These are phyloP conservation scores for Drosophila parvula DNA, from an alignment of 1,140 invertebrate genomes.

Conservation along the genomic window DNA sequence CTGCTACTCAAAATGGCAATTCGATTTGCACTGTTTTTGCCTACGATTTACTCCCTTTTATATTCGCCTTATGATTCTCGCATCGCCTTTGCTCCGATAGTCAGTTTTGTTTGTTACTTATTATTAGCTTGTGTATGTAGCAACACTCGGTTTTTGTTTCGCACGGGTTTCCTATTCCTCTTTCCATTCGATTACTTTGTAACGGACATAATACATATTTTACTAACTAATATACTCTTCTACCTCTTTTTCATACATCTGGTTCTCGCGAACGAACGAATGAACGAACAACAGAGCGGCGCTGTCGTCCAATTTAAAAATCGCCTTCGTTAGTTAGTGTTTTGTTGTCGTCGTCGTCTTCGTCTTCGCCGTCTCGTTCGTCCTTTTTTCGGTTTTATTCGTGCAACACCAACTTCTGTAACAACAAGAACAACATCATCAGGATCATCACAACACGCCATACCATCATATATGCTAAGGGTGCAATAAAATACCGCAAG, in stretches of 20 bases:
- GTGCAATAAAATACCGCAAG: constrained; percentile 16
- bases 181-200: too few relatives aligned
- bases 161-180: not conserved
- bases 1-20: constrained; percentile 7
- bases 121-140: not conserved
- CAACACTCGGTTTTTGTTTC: constrained; percentile 2
- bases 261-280: not conserved
- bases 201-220: not conserved
- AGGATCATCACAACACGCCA: constrained; percentile 41
- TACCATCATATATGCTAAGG: constrained; percentile 46
- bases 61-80: not conserved
- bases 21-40: not conserved
- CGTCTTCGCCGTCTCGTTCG: constrained; percentile 49
- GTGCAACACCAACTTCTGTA: constrained; percentile 44
- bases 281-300: constrained; percentile 27
- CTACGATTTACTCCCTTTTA: not conserved
- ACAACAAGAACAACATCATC: constrained; percentile 23
- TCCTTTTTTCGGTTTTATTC: constrained; percentile 55
- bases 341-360: constrained; percentile 13
- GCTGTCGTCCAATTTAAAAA: constrained; percentile 31
- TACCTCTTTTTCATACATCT: constrained; percentile 4
- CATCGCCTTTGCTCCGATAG: constrained; percentile 19
- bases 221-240: not conserved
- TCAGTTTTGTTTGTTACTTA: constrained; percentile 14
- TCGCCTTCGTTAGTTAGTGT: constrained; percentile 42